Evolutionary conservation across 1,140 invertebrate genomes (phyloP).

Genomic region (Yoshiicerus persimilis): DNA sequence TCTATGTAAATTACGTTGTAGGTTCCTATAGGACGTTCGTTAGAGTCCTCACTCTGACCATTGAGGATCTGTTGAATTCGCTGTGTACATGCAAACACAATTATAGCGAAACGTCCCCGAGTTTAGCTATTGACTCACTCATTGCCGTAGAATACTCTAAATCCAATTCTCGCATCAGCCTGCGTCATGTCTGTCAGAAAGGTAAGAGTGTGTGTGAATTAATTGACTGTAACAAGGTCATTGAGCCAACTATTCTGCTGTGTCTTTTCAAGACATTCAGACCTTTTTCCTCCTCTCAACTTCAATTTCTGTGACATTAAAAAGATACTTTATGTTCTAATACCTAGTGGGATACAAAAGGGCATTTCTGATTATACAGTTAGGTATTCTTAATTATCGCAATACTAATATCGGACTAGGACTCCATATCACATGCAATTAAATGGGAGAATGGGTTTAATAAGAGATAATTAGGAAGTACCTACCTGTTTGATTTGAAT

Average conservation of each 20-base stretch:
- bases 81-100: neutral
- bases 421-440: neutral
- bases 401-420: too few relatives aligned
- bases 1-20: neutral
- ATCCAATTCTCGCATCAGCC: neutral
- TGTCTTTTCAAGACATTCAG: neutral
- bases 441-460: neutral
- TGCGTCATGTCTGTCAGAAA: neutral
- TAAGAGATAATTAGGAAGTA: neutral
- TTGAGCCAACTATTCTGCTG: neutral
- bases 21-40: neutral
- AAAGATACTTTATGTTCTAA: neutral
- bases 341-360: too few relatives aligned
- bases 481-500: neutral
- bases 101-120: neutral
- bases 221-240: slow-evolving; percentile 11
- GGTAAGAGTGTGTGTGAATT: neutral
- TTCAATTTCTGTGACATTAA: neutral
- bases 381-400: too few relatives aligned
- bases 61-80: neutral
- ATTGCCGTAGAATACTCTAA: neutral
- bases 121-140: neutral
- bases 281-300: neutral
- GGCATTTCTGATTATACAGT: too few relatives aligned
- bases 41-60: neutral